Base-by-base conservation (phyloP, 2,113 vertebrate genomes). In the Catharus fuscescens region DNA sequence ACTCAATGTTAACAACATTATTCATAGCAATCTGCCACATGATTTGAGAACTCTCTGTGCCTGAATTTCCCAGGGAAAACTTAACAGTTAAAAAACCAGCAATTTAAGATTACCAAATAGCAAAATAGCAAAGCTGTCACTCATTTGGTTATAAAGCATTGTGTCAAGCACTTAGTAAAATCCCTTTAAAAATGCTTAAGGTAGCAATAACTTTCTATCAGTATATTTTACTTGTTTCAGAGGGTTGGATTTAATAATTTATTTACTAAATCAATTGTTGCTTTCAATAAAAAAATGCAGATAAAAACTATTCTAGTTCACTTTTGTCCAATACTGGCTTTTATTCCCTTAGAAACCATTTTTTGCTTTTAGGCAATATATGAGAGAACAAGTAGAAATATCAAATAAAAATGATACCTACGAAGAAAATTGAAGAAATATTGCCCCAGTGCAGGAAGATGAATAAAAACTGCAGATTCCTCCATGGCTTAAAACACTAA, bases 31-130 rank as follows among this genome's bases (percentile, higher is more conserved):
- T 80, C 54, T 85, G 54, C 56, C 50, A 80, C 45, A 52, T 1
- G 18, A 93, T 83, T 93, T 95, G 87, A 92, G 90, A 94, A 83
- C 76, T 57, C 56, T 59, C 60, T 60, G 34, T 56, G 23, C 34
- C 38, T 42, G 47, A 67, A 48, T 93, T 93, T 92, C 77, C 72
- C 54, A 92, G 47, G 48, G 78, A 91, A 90, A 88, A 77, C 10
- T 73, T 92, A 29, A 48, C 31, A 31, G 38, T 36, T 53, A 32
- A 88, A 90, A 88, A 86, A 59, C 4, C 0, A 2, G 17, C 29
- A 92, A 54, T 80, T 91, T 86, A 83, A 90, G 50, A 90, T 82
- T 54, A 80, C 13, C 57, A 62, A 86, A 65, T 32, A 80, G 26
- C 42, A 91, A 94, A 91, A 87, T 16, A 91, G 44, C 32, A 88